Evolutionary conservation across 2,113 vertebrate genomes (phyloP).

Genomic region (Kryptolebias marmoratus): DNA sequence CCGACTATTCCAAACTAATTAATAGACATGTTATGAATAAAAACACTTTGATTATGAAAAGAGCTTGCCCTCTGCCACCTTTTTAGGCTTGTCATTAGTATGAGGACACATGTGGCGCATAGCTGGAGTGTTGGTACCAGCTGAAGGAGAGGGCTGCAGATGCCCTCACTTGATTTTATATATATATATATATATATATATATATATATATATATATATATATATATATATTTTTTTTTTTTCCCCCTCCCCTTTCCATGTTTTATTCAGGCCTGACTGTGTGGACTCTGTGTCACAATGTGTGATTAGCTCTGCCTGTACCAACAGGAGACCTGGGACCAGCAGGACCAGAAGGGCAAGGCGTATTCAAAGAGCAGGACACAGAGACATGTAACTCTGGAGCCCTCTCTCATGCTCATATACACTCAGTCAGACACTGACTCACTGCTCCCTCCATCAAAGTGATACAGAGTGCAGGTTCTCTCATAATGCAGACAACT

Average conservation of each 20-base stretch:
- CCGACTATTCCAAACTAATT: constrained; percentile 78
- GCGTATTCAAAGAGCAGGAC: constrained; percentile 61
- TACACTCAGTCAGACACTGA: constrained; percentile 46
- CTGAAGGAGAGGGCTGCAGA: constrained; percentile 63
- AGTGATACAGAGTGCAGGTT: constrained; percentile 33
- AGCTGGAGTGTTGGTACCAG: constrained; percentile 64
- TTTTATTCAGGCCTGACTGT: constrained; percentile 73
- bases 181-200: too few species aligned
- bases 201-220: too few species aligned
- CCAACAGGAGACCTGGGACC: constrained; percentile 55
- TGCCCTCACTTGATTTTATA: constrained; percentile 72
- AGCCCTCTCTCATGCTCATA: constrained; percentile 39
- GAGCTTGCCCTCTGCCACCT: constrained; percentile 76
- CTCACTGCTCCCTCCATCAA: constrained; percentile 47
- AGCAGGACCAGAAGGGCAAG: constrained; percentile 48
- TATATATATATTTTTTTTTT: constrained; percentile 37
- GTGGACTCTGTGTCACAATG: constrained; percentile 48
- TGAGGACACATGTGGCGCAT: constrained; percentile 75
- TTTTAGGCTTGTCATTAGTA: constrained; percentile 75
- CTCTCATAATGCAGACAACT: constrained; percentile 1
- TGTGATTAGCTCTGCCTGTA: constrained; percentile 74
- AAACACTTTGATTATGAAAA: constrained; percentile 78
- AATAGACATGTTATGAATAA: constrained; percentile 82
- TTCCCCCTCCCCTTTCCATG: constrained; percentile 42
- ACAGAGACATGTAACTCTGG: constrained; percentile 54